Conservation (phyloP, 2,797 vertebrate species). For the Gymnothorax reevesii region DNA sequence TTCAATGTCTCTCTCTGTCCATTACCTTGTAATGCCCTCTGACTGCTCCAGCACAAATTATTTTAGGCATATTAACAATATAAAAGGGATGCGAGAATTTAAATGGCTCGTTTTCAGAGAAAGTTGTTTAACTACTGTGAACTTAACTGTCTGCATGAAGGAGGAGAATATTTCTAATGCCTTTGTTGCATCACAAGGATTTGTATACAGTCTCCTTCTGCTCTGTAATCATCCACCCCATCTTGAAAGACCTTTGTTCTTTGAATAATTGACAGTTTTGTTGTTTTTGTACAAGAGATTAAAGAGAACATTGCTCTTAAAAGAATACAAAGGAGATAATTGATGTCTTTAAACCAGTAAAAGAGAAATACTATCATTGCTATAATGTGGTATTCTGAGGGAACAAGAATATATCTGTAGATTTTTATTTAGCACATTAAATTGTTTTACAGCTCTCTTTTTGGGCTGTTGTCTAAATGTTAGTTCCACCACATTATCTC, state of each 20-base stretch:
- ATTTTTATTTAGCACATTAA: neutral
- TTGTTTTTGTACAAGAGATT: constrained; percentile 24
- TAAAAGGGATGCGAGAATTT: constrained; percentile 4
- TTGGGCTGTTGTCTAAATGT: neutral
- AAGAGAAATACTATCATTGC: neutral
- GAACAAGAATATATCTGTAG: neutral
- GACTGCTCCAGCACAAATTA: neutral
- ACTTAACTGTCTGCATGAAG: constrained; percentile 8
- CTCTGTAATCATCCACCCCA: constrained; percentile 21
- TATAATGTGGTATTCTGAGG: neutral
- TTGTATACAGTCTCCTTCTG: neutral
- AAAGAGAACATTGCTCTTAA: constrained; percentile 13
- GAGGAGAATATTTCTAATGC: neutral
- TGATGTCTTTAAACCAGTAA: neutral
- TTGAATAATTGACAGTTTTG: constrained; percentile 15
- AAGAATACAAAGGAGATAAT: neutral
- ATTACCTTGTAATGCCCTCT: constrained; percentile 17
- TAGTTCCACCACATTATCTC: neutral
- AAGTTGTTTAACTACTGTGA: constrained; percentile 3
- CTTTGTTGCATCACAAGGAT: neutral
- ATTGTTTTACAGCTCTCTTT: neutral
- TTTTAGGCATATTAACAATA: constrained; percentile 12
- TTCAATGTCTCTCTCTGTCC: neutral
- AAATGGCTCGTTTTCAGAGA: constrained; percentile 7
- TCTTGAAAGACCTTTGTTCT: constrained; percentile 24